Evolutionary conservation across 53 echinoderm and acorn worm genomes (phyloP), one percentile per base, ranked within the genome.

Genomic region (Holothuria scabra): DNA sequence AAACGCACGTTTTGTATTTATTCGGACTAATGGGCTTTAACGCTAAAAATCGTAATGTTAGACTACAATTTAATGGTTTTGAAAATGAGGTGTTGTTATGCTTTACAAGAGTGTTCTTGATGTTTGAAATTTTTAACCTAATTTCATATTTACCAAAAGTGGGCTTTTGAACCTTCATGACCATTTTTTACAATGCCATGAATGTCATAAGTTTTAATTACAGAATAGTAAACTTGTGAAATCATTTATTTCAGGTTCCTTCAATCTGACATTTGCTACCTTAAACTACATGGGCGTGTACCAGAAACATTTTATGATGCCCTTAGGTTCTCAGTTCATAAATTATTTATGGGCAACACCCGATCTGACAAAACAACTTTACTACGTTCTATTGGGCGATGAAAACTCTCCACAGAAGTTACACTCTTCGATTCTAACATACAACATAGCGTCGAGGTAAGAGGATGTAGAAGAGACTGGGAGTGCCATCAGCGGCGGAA

Each of bases 341-440:
- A 95, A 95, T 74, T 93, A 85, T 52, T 66, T 89, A 23, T 95
- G 89, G 89, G 93, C 95, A 26, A 83, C 89, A 7, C 79, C 86
- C 12, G 90, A 95, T 80, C 85, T 91, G 6, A 87, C 65, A 26
- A 80, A 88, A 34, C 91, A 95, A 58, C 80, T 93, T 55, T 89
- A 93, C 21, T 95, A 95, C 83, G 82, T 93, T 23, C 44, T 95
- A 30, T 76, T 95, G 79, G 90, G 89, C 11, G 67, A 95, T 32
- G 93, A 95, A 69, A 83, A 90, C 71, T 72, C 90, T 18, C 64
- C 85, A 0, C 35, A 46, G 16, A 21, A 48, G 11, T 70, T 91
- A 37, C 81, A 67, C 1, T 80, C 95, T 10, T 64, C 72, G 31
- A 80, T 95, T 10, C 89, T 86, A 69, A 74, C 74, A 5, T 93